These are phyloP conservation scores for Thumatha senex DNA, from an alignment of 2,888 invertebrate genomes.

Conservation along the genomic window DNA sequence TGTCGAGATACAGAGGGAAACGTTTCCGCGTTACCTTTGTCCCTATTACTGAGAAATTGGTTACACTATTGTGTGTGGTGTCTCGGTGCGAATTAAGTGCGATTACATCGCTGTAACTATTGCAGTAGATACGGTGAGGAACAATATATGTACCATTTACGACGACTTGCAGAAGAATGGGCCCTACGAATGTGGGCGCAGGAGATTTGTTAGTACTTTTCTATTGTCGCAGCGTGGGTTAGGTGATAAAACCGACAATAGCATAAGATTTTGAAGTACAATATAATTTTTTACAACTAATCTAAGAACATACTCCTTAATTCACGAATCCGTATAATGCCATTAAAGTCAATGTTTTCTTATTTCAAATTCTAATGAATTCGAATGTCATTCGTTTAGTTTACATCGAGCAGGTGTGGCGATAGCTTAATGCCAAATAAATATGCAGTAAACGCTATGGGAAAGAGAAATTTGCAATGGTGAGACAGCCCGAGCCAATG, in stretches of 20 bases:
- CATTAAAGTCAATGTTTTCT: background rate
- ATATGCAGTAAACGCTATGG: slow-evolving; percentile 71
- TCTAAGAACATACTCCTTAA: too few relatives aligned
- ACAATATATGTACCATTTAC: slow-evolving; percentile 47
- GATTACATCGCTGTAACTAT: slow-evolving; percentile 51
- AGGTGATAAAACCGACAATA: too few relatives aligned
- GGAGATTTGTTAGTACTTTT: slow-evolving; percentile 36
- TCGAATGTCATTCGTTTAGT: slow-evolving; percentile 42
- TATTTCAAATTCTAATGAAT: slow-evolving; percentile 32
- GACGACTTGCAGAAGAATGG: slow-evolving; percentile 33
- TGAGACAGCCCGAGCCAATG: slow-evolving; percentile 72
- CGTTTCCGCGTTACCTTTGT: slow-evolving; percentile 56
- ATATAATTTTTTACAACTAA: too few relatives aligned
- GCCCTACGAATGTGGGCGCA: slow-evolving; percentile 31
- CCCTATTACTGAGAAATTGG: slow-evolving; percentile 49
- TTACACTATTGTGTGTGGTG: slow-evolving; percentile 50
- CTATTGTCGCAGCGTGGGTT: slow-evolving; percentile 10
- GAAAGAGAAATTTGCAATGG: slow-evolving; percentile 78
- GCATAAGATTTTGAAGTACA: too few relatives aligned
- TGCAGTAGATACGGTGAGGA: slow-evolving; percentile 44
- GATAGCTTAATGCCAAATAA: slow-evolving; percentile 61
- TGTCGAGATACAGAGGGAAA: slow-evolving; percentile 42
- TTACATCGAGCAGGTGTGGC: slow-evolving; percentile 50
- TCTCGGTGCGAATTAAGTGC: slow-evolving; percentile 39
- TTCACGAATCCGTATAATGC: slow-evolving; percentile 6